Conservation (phyloP, 1,140 invertebrate genomes). For the Dreissena polymorpha region DNA sequence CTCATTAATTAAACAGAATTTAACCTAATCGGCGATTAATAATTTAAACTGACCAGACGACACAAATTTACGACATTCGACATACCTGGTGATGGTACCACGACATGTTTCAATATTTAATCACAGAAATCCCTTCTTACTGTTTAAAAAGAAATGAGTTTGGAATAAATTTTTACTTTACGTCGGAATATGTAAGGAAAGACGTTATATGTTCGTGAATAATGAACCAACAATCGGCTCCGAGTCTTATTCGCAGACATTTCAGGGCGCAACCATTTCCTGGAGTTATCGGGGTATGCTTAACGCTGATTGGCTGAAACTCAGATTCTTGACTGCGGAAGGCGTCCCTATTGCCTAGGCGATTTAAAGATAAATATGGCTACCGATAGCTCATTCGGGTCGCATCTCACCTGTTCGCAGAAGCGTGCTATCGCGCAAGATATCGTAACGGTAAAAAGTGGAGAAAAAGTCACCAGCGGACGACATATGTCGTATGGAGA, state of each 20-base stretch:
- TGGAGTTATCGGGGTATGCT: slow-evolving; percentile 40
- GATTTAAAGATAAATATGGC: slow-evolving; percentile 40
- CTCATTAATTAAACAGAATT: slow-evolving; percentile 52
- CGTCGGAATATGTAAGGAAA: neutral
- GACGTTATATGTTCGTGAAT: slow-evolving; percentile 30
- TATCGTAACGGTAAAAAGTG: slow-evolving; percentile 26
- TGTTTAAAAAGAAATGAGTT: too few relatives aligned
- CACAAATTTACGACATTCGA: slow-evolving; percentile 24
- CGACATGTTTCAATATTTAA: slow-evolving; percentile 24
- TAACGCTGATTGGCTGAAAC: slow-evolving; percentile 42
- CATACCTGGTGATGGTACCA: slow-evolving; percentile 55
- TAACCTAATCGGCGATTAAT: slow-evolving; percentile 44
- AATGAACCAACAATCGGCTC: slow-evolving; percentile 20
- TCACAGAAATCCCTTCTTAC: too few relatives aligned
- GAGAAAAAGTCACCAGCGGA: neutral
- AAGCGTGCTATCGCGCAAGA: slow-evolving; percentile 23
- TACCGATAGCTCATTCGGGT: slow-evolving; percentile 37
- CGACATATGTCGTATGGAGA: slow-evolving; percentile 41
- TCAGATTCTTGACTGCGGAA: slow-evolving; percentile 44
- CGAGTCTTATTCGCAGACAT: slow-evolving; percentile 25
- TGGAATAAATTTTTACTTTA: too few relatives aligned
- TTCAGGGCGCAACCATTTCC: slow-evolving; percentile 44
- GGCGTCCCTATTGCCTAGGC: slow-evolving; percentile 43
- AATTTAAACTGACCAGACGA: slow-evolving; percentile 48
- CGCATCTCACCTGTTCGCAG: slow-evolving; percentile 51